These are phyloP conservation scores for Conchocele bisecta DNA, from an alignment of 2,888 invertebrate species.

Conservation along the genomic window DNA sequence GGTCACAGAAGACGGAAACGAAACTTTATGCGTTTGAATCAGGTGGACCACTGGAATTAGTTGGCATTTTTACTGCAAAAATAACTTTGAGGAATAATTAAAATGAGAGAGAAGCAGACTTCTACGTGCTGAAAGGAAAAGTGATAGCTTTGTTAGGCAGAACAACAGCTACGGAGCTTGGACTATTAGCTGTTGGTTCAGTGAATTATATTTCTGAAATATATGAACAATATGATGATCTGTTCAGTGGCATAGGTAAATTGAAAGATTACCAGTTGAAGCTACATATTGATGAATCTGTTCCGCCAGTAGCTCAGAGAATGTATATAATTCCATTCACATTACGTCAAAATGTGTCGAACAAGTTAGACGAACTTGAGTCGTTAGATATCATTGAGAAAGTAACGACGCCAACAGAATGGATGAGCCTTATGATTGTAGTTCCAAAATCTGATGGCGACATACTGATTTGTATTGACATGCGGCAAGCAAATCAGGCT, in stretches of 20 bases:
- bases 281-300: constrained; percentile 45
- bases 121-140: too few relatives aligned
- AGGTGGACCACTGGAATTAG: too few relatives aligned
- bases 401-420: constrained; percentile 64
- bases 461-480: constrained; percentile 60
- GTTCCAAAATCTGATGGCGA: constrained; percentile 59
- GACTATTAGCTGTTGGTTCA: too few relatives aligned
- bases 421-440: constrained; percentile 62
- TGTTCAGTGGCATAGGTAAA: constrained; percentile 41
- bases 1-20: too few relatives aligned
- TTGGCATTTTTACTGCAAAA: too few relatives aligned
- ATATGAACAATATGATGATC: constrained; percentile 1
- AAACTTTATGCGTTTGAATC: too few relatives aligned
- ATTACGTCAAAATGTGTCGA: constrained; percentile 52
- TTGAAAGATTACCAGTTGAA: constrained; percentile 40
- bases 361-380: constrained; percentile 57
- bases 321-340: constrained; percentile 59
- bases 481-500: constrained; percentile 55
- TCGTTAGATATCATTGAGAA: constrained; percentile 65
- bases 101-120: too few relatives aligned
- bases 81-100: too few relatives aligned
- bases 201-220: too few relatives aligned
- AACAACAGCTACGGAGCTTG: too few relatives aligned
- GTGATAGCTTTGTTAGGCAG: too few relatives aligned
- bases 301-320: constrained; percentile 41